Evolutionary conservation across 2,797 vertebrate genomes (phyloP).

Genomic region (Hybognathus amarus): DNA sequence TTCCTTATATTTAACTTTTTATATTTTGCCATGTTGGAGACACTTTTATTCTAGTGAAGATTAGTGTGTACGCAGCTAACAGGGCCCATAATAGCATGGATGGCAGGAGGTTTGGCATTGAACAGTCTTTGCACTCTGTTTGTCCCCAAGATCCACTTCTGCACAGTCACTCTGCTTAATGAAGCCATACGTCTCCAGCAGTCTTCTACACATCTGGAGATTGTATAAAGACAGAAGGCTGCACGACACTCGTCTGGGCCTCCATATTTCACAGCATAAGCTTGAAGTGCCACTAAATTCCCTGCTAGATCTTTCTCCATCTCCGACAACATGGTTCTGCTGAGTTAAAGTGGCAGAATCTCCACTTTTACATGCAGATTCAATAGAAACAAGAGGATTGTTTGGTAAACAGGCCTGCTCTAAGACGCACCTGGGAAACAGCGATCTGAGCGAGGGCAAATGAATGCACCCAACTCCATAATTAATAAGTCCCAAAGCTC

Average conservation of each 20-base stretch:
- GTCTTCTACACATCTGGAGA: slow-evolving; percentile 22
- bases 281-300: slow-evolving; percentile 11
- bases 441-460: slow-evolving; percentile 55
- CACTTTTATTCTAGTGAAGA: background rate
- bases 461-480: slow-evolving; percentile 71
- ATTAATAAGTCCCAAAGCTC: slow-evolving; percentile 71
- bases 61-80: background rate
- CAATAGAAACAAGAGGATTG: slow-evolving; percentile 1
- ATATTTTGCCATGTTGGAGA: background rate
- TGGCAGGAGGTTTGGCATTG: slow-evolving; percentile 27
- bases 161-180: slow-evolving; percentile 62
- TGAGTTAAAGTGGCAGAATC: slow-evolving; percentile 22
- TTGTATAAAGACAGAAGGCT: slow-evolving; percentile 18
- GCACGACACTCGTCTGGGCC: background rate
- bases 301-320: slow-evolving; percentile 18
- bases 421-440: slow-evolving; percentile 38
- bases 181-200: slow-evolving; percentile 62
- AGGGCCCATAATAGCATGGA: background rate
- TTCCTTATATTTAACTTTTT: slow-evolving; percentile 5
- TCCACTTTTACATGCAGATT: background rate
- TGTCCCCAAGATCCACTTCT: slow-evolving; percentile 26
- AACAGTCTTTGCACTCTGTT: slow-evolving; percentile 17
- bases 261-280: slow-evolving; percentile 28
- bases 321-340: background rate
- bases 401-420: slow-evolving; percentile 27